Evolutionary conservation across 2,797 vertebrate species (phyloP).

Genomic region (Siniperca obscura): DNA sequence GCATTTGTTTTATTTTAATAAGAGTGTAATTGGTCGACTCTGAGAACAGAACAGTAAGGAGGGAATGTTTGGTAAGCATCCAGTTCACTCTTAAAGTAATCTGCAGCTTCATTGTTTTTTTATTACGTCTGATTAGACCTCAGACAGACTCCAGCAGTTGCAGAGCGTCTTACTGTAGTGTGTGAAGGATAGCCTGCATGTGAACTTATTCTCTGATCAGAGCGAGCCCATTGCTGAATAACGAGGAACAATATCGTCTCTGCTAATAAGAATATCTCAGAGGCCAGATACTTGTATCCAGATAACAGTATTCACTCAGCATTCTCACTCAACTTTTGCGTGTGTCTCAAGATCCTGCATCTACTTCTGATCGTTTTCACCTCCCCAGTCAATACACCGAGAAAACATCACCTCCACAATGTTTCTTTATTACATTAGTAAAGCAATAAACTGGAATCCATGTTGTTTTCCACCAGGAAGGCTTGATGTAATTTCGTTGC

Average conservation of each 20-base stretch:
- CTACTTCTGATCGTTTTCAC: background rate
- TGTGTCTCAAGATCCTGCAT: background rate
- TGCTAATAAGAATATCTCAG: background rate
- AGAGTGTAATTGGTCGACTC: conserved; percentile 43
- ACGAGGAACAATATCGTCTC: background rate
- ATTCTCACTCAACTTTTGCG: background rate
- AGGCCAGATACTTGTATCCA: background rate
- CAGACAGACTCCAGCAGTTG: background rate
- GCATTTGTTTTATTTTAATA: conserved; percentile 23
- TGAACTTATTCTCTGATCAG: background rate
- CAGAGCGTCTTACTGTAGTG: background rate
- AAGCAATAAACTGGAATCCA: background rate
- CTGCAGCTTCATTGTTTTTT: background rate
- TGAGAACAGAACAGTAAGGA: conserved; percentile 13
- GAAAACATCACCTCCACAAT: background rate
- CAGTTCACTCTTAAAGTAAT: conserved; percentile 35
- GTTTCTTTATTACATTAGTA: background rate
- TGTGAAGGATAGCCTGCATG: background rate
- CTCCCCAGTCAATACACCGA: background rate
- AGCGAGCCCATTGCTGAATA: background rate
- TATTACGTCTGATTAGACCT: too few relatives aligned
- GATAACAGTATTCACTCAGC: background rate
- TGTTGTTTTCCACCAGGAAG: background rate
- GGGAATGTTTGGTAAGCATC: conserved; percentile 13
- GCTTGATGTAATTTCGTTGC: background rate